These are phyloP conservation scores for Sebastes steindachneri DNA, from an alignment of 2,797 vertebrate species.

Conservation along the genomic window DNA sequence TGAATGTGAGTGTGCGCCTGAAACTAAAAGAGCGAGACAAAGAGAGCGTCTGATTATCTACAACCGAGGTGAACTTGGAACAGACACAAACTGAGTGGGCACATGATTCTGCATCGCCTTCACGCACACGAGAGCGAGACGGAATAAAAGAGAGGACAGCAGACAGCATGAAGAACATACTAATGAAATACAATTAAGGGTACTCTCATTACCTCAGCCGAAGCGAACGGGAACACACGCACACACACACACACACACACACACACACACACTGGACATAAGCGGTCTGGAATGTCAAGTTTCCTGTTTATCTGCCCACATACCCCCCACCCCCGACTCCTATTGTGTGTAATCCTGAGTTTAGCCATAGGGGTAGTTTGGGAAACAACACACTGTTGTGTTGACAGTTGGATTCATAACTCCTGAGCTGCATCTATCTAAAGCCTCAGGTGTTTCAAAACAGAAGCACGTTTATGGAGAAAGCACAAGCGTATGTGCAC, in stretches of 20 bases:
- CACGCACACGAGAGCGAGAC: neutral
- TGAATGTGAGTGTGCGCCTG: neutral
- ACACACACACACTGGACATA: conserved; percentile 2
- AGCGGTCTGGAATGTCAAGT: conserved; percentile 62
- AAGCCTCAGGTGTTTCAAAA: conserved; percentile 22
- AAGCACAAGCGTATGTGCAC: neutral
- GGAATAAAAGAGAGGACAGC: conserved; percentile 9
- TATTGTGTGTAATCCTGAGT: conserved; percentile 34
- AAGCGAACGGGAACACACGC: neutral
- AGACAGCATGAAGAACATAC: conserved; percentile 24
- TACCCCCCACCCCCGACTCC: conserved; percentile 28
- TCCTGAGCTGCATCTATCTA: neutral
- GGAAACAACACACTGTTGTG: conserved; percentile 19
- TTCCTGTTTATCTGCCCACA: conserved; percentile 70
- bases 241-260: neutral
- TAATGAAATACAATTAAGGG: conserved; percentile 43
- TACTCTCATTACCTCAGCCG: conserved; percentile 17
- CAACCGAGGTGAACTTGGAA: conserved; percentile 35
- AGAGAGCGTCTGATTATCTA: conserved; percentile 27
- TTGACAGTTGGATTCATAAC: conserved; percentile 29
- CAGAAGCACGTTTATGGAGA: conserved; percentile 6
- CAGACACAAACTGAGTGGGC: conserved; percentile 4
- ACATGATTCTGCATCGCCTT: conserved; percentile 12
- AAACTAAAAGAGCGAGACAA: neutral
- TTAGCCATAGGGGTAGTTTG: neutral